Percentiles rank a stretch among this genome's conserved stretches.
These are phyloP conservation scores for Ophioninae sp. DNA, from an alignment of 2,888 invertebrate genomes.

Conservation along the genomic window DNA sequence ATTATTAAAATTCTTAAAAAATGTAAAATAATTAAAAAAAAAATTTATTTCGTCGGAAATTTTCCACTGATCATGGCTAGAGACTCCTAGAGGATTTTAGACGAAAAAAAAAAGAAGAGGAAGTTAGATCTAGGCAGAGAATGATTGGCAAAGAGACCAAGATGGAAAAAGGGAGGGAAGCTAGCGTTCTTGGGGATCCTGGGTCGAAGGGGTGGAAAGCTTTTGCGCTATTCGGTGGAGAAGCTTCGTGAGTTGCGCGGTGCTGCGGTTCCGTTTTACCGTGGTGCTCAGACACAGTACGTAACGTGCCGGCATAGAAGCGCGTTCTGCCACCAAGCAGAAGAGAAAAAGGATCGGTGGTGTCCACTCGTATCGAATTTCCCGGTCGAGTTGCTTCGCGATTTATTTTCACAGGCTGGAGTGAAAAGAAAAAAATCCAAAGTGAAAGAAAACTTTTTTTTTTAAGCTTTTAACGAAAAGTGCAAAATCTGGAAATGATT, in stretches of 20 bases:
- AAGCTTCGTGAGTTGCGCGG: constrained; percentile 60
- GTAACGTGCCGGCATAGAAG: constrained; percentile 64
- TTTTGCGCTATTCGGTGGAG: constrained; percentile 63
- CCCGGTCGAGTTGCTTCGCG: not conserved
- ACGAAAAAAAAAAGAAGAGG: not conserved
- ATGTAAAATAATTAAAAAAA: too few species aligned
- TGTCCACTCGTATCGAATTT: constrained; percentile 25
- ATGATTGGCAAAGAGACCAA: not conserved
- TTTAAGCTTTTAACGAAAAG: not conserved
- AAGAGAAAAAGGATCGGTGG: constrained; percentile 29
- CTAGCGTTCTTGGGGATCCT: constrained; percentile 53
- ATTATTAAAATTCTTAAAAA: too few species aligned
- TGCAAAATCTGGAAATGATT: not conserved
- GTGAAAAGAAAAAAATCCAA: constrained; percentile 3
- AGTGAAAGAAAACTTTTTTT: not conserved
- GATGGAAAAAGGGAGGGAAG: constrained; percentile 26
- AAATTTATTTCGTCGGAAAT: too few species aligned
- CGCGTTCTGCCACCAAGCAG: constrained; percentile 51
- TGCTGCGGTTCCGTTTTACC: constrained; percentile 46
- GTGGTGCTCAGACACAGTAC: constrained; percentile 57
- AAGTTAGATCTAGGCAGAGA: not conserved
- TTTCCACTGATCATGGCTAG: too few species aligned
- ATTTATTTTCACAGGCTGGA: not conserved
- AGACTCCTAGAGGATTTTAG: not conserved
- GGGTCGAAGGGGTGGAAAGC: constrained; percentile 56